These are phyloP conservation scores for Ochropleura plecta DNA, from an alignment of 2,888 invertebrate species.

Conservation along the genomic window DNA sequence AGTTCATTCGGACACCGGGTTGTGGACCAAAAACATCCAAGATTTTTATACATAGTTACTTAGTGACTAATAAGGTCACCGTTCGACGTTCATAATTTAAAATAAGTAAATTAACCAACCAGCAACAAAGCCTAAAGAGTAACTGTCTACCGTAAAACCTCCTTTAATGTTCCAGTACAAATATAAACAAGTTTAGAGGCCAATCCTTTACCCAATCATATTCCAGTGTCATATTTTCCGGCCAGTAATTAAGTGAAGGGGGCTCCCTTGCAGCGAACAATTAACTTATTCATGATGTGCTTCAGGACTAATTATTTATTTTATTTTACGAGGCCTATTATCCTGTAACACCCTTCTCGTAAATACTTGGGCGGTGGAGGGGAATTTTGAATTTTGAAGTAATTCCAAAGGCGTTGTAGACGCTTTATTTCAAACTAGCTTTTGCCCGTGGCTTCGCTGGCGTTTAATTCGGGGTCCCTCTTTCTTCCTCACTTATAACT, in stretches of 20 bases:
- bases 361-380: constrained; percentile 83
- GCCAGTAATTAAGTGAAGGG: constrained; percentile 79
- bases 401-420: constrained; percentile 69
- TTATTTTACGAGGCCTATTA: constrained; percentile 89
- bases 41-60: too few species aligned
- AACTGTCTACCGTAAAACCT: constrained; percentile 7
- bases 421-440: constrained; percentile 62
- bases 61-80: too few species aligned
- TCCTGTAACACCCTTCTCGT: constrained; percentile 83
- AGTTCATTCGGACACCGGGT: too few species aligned
- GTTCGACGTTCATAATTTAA: neutral
- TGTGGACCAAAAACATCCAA: too few species aligned
- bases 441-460: too few species aligned
- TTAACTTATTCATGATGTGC: constrained; percentile 88
- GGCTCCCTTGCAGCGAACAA: constrained; percentile 79
- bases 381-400: constrained; percentile 76
- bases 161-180: constrained; percentile 29
- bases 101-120: constrained; percentile 5
- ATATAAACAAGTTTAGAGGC: constrained; percentile 61
- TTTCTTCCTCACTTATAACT: too few species aligned
- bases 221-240: constrained; percentile 78
- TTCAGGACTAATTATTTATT: constrained; percentile 87
- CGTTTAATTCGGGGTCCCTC: too few species aligned
- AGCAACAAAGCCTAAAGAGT: constrained; percentile 21
- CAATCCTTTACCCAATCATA: constrained; percentile 68